Base-by-base conservation (phyloP, 2,113 vertebrate species). In the Malurus melanocephalus region DNA sequence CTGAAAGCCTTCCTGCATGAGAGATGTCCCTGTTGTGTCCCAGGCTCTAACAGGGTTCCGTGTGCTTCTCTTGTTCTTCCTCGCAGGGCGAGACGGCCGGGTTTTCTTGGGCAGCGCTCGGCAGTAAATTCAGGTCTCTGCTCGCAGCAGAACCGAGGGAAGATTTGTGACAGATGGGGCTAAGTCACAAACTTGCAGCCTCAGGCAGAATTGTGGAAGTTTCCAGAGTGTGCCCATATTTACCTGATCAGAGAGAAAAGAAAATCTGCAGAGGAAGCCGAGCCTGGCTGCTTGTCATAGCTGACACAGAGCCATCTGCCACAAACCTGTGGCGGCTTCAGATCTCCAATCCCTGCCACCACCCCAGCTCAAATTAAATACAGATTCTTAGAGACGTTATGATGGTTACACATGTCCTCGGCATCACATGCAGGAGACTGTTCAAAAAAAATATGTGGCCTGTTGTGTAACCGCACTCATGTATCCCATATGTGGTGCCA, bases 221-320 rank as follows among this genome's bases (percentile, higher is more conserved):
- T 98, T 99, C 98, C 98, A 98, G 97, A 97, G 98, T 97, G 98
- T 98, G 98, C 97, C 98, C 98, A 98, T 98, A 98, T 98, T 99
- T 98, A 99, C 99, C 99, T 99, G 99, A 99, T 99, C 98, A 98
- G 97, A 98, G 98, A 97, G 97, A 97, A 97, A 96, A 97, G 97
- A 98, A 97, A 98, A 98, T 98, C 97, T 98, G 98, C 97, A 98
- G 97, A 98, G 98, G 98, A 99, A 98, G 98, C 97, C 93, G 96
- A 98, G 98, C 97, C 98, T 98, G 98, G 98, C 98, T 97, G 98
- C 98, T 98, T 99, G 98, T 99, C 98, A 98, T 98, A 98, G 98
- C 98, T 98, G 98, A 99, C 98, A 98, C 98, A 96, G 97, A 98
- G 98, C 98, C 99, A 99, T 99, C 99, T 99, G 98, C 98, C 98